Base-by-base conservation (phyloP, 2,888 invertebrate species). In the Tortrix viridana region DNA sequence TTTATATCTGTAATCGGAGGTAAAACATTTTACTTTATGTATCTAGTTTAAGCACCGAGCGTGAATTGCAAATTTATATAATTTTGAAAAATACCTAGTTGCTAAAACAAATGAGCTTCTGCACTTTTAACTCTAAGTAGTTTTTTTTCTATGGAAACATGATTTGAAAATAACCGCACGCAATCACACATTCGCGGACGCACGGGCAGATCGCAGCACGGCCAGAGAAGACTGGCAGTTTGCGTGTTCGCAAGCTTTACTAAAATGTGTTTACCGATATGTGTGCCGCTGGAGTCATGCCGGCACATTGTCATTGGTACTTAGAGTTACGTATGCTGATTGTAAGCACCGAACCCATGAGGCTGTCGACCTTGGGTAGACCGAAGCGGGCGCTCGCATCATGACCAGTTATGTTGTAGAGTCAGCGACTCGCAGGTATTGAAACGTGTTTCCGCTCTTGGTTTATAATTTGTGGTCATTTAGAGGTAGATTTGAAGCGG, bases 211-310 rank as follows among this genome's bases (percentile, higher is more conserved):
- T 48, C 46, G 46, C 38, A 44, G 46, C 56, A 56, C 23, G 50
- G 44, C 44, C 56, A 56, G 56, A 55, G 61, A 56, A 32, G 37
- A 62, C 61, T 62, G 61, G 9, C 44, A 46, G 61, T 52, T 44
- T 55, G 61, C 49, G 61, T 55, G 61, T 61, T 62, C 62, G 56
- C 62, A 50, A 62, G 62, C 50, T 50, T 46, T 50, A 50, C 32
- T 5, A 19, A 48, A n/a, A 46, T 56, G 22, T 57, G 44, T 56
- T 62, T 56, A 50, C 62, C 41, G 54, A 43, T 48, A 53, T 53
- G 37, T 32, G 19, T 47, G 16, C 32, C 18, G 50, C 26, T 44
- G 54, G 54, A 49, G 14, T 20, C 18, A 32, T 2, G 19, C 37
- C 48, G 38, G 44, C 62, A 57, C 56, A 62, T 50, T 50, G 61